Evolutionary conservation across 92 coral and sea anemone species (phyloP).

Genomic region (Zoanthus gigantus): DNA sequence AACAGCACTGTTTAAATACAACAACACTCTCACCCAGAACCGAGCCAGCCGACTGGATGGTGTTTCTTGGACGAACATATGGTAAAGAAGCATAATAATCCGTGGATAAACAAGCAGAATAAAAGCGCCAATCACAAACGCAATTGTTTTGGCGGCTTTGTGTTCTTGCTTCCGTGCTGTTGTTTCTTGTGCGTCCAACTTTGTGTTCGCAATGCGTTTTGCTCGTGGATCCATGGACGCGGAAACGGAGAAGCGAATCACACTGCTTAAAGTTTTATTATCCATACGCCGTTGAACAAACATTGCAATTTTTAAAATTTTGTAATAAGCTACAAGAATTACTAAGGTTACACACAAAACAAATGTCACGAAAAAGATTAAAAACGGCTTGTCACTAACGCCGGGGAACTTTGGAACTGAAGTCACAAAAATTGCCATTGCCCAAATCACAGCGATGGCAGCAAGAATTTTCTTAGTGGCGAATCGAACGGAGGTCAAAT

Average conservation of each 20-base stretch:
- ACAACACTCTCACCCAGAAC: slow-evolving; percentile 86
- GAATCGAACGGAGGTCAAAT: slow-evolving; percentile 81
- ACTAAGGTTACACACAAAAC: slow-evolving; percentile 74
- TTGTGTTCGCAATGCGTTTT: slow-evolving; percentile 53
- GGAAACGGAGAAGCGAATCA: slow-evolving; percentile 53
- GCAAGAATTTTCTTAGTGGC: slow-evolving; percentile 65
- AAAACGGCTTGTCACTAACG: slow-evolving; percentile 78
- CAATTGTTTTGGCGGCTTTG: slow-evolving; percentile 92
- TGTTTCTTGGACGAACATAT: slow-evolving; percentile 69
- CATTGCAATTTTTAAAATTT: slow-evolving; percentile 79
- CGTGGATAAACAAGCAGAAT: slow-evolving; percentile 87
- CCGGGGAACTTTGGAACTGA: slow-evolving; percentile 90
- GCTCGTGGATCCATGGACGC: slow-evolving; percentile 52
- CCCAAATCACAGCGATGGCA: slow-evolving; percentile 75
- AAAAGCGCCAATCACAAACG: slow-evolving; percentile 88
- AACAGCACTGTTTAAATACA: slow-evolving; percentile 84
- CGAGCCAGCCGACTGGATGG: slow-evolving; percentile 68
- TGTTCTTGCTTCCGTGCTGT: slow-evolving; percentile 71
- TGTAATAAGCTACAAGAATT: slow-evolving; percentile 74
- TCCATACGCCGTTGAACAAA: slow-evolving; percentile 58
- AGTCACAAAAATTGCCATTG: slow-evolving; percentile 70
- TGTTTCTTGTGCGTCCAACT: slow-evolving; percentile 25
- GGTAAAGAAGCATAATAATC: slow-evolving; percentile 80
- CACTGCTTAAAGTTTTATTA: slow-evolving; percentile 53
- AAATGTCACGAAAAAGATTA: slow-evolving; percentile 81